Conservation (phyloP, 2,888 invertebrate genomes). For the Blastobasis lacticolella region DNA sequence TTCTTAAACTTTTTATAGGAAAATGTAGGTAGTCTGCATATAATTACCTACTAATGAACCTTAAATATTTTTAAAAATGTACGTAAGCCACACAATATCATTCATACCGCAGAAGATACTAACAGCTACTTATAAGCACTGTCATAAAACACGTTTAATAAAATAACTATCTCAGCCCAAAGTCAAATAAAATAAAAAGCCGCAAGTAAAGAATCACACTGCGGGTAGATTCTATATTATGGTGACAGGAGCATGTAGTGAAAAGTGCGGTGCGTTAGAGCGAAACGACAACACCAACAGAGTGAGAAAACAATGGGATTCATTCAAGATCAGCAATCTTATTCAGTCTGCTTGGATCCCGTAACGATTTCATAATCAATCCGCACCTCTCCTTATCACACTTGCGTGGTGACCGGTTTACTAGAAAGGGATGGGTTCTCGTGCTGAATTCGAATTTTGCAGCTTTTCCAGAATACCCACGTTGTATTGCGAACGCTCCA, state of each 20-base stretch:
- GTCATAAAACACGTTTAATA: too few species aligned
- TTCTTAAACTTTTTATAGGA: too few species aligned
- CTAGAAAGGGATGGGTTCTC: conserved; percentile 25
- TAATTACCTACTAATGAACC: too few species aligned
- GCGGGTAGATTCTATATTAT: conserved; percentile 64
- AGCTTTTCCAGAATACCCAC: conserved; percentile 51
- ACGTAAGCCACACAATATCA: too few species aligned
- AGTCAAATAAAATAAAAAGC: too few species aligned
- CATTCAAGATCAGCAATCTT: conserved; percentile 60
- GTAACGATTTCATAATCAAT: conserved; percentile 48
- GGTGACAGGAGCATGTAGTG: conserved; percentile 50
- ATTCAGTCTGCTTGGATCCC: conserved; percentile 43
- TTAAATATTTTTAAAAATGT: too few species aligned
- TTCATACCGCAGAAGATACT: too few species aligned
- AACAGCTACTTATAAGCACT: too few species aligned
- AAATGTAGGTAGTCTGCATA: too few species aligned
- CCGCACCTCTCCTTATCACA: conserved; percentile 34
- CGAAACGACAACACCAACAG: conserved; percentile 46
- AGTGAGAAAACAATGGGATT: conserved; percentile 61
- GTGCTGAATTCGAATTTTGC: conserved; percentile 31
- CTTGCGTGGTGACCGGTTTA: conserved; percentile 19
- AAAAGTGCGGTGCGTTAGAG: conserved; percentile 49
- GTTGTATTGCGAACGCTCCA: conserved; percentile 62
- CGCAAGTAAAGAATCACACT: conserved; percentile 36
- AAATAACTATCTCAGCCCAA: conserved; percentile 4